Evolutionary conservation across 2,888 invertebrate species (phyloP).

Genomic region (Bruchidius siliquastri): DNA sequence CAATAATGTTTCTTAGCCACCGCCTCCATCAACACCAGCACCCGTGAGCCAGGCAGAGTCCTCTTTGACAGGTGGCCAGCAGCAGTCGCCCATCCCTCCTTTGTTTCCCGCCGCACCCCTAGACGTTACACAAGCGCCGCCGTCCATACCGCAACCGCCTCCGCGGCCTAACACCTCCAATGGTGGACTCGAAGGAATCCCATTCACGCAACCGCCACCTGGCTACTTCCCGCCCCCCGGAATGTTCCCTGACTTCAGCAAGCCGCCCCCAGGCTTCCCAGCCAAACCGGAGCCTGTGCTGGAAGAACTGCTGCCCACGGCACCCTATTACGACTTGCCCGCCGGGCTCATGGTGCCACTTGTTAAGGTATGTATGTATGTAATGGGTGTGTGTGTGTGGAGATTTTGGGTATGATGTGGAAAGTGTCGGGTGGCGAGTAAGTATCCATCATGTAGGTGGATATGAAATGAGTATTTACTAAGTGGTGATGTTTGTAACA

Average conservation of each 20-base stretch:
- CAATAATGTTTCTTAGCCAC: background rate
- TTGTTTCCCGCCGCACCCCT: slow-evolving; percentile 20
- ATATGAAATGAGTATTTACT: too few species aligned
- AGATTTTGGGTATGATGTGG: background rate
- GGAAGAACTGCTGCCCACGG: slow-evolving; percentile 80
- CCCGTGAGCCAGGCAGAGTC: slow-evolving; percentile 13
- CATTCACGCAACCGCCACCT: slow-evolving; percentile 56
- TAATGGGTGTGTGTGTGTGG: background rate
- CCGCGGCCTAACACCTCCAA: slow-evolving; percentile 18
- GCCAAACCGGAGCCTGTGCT: slow-evolving; percentile 45
- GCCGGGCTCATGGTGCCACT: slow-evolving; percentile 98
- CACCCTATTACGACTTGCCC: slow-evolving; percentile 95
- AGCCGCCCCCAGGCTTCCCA: slow-evolving; percentile 77
- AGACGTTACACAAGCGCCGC: slow-evolving; percentile 23
- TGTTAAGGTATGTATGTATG: slow-evolving; percentile 63
- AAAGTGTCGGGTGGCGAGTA: background rate
- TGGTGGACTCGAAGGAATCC: slow-evolving; percentile 33
- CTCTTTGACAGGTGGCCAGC: slow-evolving; percentile 30
- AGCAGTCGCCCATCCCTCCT: slow-evolving; percentile 38
- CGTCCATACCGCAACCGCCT: slow-evolving; percentile 10
- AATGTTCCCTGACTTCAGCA: slow-evolving; percentile 73
- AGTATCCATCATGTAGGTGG: too few species aligned
- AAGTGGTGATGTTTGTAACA: too few species aligned
- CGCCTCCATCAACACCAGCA: background rate
- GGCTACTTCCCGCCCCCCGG: slow-evolving; percentile 51